phyloP scores from a whole-genome alignment of 2,888 invertebrate genomes.

The Polia nebulosa region DNA sequence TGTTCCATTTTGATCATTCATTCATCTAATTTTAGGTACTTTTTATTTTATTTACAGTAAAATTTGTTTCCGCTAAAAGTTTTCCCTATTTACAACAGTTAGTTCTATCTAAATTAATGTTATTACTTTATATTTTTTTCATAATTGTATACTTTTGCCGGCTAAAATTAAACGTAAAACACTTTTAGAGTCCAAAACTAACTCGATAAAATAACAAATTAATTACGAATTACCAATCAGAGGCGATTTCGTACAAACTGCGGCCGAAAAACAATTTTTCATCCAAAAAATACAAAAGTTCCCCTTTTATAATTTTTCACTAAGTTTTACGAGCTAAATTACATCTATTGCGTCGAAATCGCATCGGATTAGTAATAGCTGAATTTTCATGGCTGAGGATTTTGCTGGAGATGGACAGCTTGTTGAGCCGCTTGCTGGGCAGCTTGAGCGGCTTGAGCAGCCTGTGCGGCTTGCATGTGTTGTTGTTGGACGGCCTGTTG shows the following conservation, averaged over 20 bases:
- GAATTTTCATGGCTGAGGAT: constrained; percentile 94
- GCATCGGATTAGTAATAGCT: constrained; percentile 94
- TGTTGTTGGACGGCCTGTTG: constrained; percentile 82
- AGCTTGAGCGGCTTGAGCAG: constrained; percentile 76
- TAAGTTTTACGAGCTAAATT: constrained; percentile 72
- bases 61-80: constrained; percentile 82
- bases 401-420: constrained; percentile 90
- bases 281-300: constrained; percentile 69
- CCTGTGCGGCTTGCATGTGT: constrained; percentile 78
- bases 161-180: constrained; percentile 72
- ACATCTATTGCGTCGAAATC: constrained; percentile 81
- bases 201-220: constrained; percentile 60
- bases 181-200: constrained; percentile 66
- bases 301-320: constrained; percentile 58
- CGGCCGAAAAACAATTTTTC: constrained; percentile 72
- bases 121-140: constrained; percentile 72
- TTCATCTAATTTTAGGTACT: constrained; percentile 82
- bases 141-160: constrained; percentile 77
- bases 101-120: constrained; percentile 84
- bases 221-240: constrained; percentile 84
- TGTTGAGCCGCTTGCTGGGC: constrained; percentile 88
- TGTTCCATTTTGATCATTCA: constrained; percentile 88
- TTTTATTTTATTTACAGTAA: constrained; percentile 84
- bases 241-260: constrained; percentile 85
- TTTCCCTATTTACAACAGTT: constrained; percentile 87